Evolutionary conservation across 2,113 vertebrate species (phyloP).

Genomic region (Cheilinus undulatus): DNA sequence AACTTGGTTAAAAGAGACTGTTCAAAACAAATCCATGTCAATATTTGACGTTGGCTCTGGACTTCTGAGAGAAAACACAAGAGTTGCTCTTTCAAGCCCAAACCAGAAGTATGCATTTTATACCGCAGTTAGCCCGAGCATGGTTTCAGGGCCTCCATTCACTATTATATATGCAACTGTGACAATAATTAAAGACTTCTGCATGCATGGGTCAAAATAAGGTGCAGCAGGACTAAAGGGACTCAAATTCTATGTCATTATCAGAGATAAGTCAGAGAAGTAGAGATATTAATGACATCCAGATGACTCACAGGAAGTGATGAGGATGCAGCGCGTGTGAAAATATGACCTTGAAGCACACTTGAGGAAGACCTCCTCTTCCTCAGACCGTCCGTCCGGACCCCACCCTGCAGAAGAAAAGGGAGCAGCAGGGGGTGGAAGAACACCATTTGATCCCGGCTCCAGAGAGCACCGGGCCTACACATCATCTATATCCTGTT

Average conservation of each 20-base stretch:
- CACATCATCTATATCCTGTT: constrained; percentile 81
- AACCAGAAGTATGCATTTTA: constrained; percentile 61
- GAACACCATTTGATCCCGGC: constrained; percentile 69
- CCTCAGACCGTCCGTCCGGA: constrained; percentile 35
- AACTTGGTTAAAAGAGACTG: constrained; percentile 36
- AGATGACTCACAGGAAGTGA: constrained; percentile 63
- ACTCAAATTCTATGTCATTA: no score
- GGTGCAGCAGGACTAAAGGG: constrained; percentile 30
- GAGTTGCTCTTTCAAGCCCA: constrained; percentile 49
- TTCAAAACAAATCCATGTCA: constrained; percentile 70
- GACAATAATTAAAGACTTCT: constrained; percentile 65
- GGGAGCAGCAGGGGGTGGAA: constrained; percentile 61
- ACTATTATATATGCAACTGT: constrained; percentile 55
- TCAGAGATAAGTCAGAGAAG: background rate
- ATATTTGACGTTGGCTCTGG: constrained; percentile 48
- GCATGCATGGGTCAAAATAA: constrained; percentile 50
- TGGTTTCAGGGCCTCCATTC: constrained; percentile 54
- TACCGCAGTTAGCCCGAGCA: constrained; percentile 67
- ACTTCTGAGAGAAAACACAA: constrained; percentile 56
- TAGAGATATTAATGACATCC: constrained; percentile 43
- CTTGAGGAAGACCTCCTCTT: constrained; percentile 51
- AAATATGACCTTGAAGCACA: constrained; percentile 56
- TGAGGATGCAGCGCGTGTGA: constrained; percentile 36
- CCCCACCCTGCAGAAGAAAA: constrained; percentile 56
- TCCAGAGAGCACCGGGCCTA: constrained; percentile 65